Base-by-base conservation (phyloP, 2,888 invertebrate genomes). In the Himalopsyche tibetana region DNA sequence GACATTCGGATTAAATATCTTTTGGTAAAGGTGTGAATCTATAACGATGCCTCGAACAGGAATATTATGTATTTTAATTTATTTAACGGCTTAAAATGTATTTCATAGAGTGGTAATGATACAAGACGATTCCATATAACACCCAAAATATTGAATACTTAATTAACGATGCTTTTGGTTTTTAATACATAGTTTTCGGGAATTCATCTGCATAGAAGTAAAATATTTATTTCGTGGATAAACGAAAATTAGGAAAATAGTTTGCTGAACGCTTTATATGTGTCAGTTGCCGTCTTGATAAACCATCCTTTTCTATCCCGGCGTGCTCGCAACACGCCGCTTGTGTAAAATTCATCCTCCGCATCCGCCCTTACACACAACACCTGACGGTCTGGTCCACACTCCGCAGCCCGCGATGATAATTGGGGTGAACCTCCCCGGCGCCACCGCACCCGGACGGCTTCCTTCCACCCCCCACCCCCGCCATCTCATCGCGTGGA, bases 401-500 rank as follows among this genome's bases (percentile, higher is more conserved):
- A 28, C 28, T 28, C 63, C 63, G 63, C 63, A 63, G 63, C 63
- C 63, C 63, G 63, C 63, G 63, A 63, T 63, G 63, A 63, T 63
- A 63, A 63, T 63, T 63, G 63, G 63, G 63, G 63, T 63, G 63
- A 19, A 40, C 84, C 83, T 83, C 55, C 81, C 80, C 56, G 15
- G 15, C 85, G 45, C 51, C 80, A 74, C 80, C 83, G 69, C 82
- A 2, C 45, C 80, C 63, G 80, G n/a, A 74, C 82, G 56, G 51
- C 38, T 19, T 84, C 83, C 81, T 81, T 5, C 56, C 82, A 28
- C 86, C 86, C 84, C 79, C n/a, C 56, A 74, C 84, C 56, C 74
- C 84, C 55, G 79, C 82, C 63, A 74, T 79, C 80, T 82, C 81
- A 84, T 86, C 82, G 80, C 85, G 84, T 82, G 84, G 82, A 82